Percentiles rank a stretch among this genome's conserved stretches.
Evolutionary conservation across 2,113 vertebrate species (phyloP).

Genomic region (Neogale vison): DNA sequence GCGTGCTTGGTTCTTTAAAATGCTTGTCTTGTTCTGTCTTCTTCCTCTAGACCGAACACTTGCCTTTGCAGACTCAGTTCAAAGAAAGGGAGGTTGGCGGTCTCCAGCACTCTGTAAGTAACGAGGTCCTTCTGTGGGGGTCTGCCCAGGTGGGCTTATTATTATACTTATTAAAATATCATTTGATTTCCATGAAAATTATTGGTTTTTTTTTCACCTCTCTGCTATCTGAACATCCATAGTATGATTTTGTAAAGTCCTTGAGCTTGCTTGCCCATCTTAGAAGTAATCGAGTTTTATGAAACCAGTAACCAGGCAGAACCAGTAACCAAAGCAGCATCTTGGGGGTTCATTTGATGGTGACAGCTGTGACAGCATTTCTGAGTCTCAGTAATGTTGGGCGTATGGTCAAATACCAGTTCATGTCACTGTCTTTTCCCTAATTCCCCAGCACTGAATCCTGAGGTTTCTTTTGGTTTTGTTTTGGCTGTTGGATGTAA

Average conservation of each 20-base stretch:
- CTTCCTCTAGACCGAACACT: constrained; percentile 79
- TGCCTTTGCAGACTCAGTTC: constrained; percentile 79
- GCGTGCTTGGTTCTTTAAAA: not conserved
- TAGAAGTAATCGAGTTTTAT: constrained; percentile 11
- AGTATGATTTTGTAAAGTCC: not conserved
- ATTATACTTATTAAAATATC: not conserved
- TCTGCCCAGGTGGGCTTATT: not conserved
- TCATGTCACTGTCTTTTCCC: not conserved
- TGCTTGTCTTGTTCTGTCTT: constrained; percentile 47
- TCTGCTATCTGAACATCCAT: not conserved
- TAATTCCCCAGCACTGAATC: not conserved
- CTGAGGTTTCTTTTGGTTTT: constrained; percentile 1
- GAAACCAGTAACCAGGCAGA: not conserved
- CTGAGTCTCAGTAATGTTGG: not conserved
- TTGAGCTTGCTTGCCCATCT: not conserved
- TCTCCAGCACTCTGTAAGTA: constrained; percentile 81
- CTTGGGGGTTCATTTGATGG: not conserved
- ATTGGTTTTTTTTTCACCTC: not conserved
- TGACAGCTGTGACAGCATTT: not conserved
- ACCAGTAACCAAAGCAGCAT: not conserved
- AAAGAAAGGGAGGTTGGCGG: constrained; percentile 72
- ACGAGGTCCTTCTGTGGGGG: not conserved
- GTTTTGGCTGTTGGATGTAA: not conserved
- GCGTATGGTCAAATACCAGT: not conserved
- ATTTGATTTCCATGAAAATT: not conserved